Evolutionary conservation across 2,797 vertebrate species (phyloP), one percentile per base, ranked within the genome.

Genomic region (Enteromius thamalakanensis): DNA sequence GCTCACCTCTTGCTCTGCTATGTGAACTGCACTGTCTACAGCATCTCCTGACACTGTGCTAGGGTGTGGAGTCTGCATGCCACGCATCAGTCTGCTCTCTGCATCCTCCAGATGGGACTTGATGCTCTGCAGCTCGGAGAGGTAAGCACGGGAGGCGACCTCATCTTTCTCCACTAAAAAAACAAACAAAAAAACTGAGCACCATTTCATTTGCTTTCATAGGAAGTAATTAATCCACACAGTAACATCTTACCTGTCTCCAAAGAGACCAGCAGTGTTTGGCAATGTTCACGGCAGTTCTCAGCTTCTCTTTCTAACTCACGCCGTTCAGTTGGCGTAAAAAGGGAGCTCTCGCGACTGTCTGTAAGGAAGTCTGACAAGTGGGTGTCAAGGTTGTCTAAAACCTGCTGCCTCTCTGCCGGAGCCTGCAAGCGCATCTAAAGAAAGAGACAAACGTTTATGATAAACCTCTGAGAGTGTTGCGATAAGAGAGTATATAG

Each of bases 131-230:
- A 99, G 95, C 90, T 99, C 97, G 0, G 97, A 96, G 86, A 98
- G 94, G 65, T 96, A 97, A 0, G 94, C 96, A 65, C 94, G 96
- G 82, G 96, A 97, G 0, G 95, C 83, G 0, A 94, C 96, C 93
- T 99, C 98, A 3, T 99, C 97, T 91, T 98, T 99, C 91, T 99
- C 98, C 89, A 95, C 98, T 99, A 92, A 82, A 60, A 32, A 47
- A 47, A 47, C 14, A 42, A 64, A 17, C 69, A 34, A 60, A 26
- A 21, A 68, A 21, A 81, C 26, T 47, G 6, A 23, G 11, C 23
- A 67, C 32, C 19, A 21, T n/a, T 62, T 29, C 9, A 21, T 49
- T 40, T 6, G 29, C 15, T 71, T 60, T 64, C 5, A 58, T 29
- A n/a, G 1, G 19, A 74, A 65, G 11, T 12, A 15, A 82, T 67